A percentile compares a stretch with the other conserved stretches of the same genome.
Conservation (phyloP, 2,113 vertebrate species). For the Ageneiosus marmoratus region DNA sequence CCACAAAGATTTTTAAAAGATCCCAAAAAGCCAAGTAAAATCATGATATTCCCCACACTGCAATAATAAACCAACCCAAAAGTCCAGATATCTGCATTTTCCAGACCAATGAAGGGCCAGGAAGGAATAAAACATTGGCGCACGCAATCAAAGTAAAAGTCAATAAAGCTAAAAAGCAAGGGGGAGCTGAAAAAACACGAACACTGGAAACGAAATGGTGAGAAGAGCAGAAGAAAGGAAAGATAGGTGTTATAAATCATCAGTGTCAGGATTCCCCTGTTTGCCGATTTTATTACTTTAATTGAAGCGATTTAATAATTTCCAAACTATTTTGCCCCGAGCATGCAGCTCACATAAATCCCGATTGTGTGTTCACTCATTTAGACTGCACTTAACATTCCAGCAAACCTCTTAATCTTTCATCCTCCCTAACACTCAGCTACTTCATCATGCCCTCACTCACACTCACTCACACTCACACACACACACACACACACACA, state of each 20-base stretch:
- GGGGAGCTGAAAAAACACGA: background rate
- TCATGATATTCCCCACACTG: background rate
- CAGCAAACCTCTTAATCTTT: conserved; percentile 40
- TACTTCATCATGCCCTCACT: background rate
- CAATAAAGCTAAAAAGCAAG: conserved; percentile 42
- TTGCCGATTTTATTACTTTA: conserved; percentile 51
- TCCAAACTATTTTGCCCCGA: conserved; percentile 48
- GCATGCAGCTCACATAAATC: conserved; percentile 43
- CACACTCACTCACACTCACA: conserved; percentile 20
- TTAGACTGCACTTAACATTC: conserved; percentile 44
- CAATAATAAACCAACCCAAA: conserved; percentile 28
- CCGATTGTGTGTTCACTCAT: conserved; percentile 26
- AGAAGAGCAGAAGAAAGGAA: background rate
- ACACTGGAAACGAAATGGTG: background rate
- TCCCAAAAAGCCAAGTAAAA: conserved; percentile 16
- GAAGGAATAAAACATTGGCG: background rate
- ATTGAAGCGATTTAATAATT: conserved; percentile 55
- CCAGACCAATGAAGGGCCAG: background rate
- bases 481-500: conserved; percentile 17
- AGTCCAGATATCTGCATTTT: conserved; percentile 1
- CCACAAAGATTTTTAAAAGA: conserved; percentile 31
- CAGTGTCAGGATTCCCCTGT: conserved; percentile 1
- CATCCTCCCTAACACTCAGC: background rate
- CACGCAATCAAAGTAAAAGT: conserved; percentile 51
- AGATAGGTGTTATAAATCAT: conserved; percentile 27